These are phyloP conservation scores for Rhodophaea formosa DNA, from an alignment of 2,888 invertebrate species.

Conservation along the genomic window DNA sequence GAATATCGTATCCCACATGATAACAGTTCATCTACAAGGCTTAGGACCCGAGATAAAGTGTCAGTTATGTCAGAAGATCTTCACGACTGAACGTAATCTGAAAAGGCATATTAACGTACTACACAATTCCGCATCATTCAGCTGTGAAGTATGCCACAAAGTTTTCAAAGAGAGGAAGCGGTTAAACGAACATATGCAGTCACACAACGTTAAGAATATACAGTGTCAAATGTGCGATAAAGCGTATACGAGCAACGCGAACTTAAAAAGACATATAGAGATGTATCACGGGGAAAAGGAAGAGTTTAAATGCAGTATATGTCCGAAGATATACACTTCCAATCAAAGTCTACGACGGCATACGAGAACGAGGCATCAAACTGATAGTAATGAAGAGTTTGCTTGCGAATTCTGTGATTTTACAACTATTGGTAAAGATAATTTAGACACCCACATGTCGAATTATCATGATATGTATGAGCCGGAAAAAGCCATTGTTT, in stretches of 20 bases:
- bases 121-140: conserved; percentile 48
- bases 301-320: conserved; percentile 53
- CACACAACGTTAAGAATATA: conserved; percentile 41
- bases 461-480: conserved; percentile 26
- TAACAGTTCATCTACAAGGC: conserved; percentile 57
- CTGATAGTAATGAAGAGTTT: conserved; percentile 35
- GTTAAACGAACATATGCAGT: conserved; percentile 52
- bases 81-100: conserved; percentile 57
- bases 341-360: conserved; percentile 60
- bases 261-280: conserved; percentile 58
- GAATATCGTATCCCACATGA: conserved; percentile 66
- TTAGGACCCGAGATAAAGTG: conserved; percentile 47
- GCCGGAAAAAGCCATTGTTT: conserved; percentile 29
- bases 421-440: conserved; percentile 35
- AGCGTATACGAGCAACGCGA: conserved; percentile 54
- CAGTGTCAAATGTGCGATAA: conserved; percentile 56
- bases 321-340: conserved; percentile 62
- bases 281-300: conserved; percentile 54
- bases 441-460: conserved; percentile 37
- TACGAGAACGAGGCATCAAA: conserved; percentile 40
- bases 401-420: conserved; percentile 39
- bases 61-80: conserved; percentile 48
- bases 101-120: conserved; percentile 55
- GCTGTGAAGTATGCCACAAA: conserved; percentile 55
- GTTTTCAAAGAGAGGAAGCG: conserved; percentile 54